phyloP scores from a whole-genome alignment of 2,888 invertebrate species.

The Dexiosoma caninum region DNA sequence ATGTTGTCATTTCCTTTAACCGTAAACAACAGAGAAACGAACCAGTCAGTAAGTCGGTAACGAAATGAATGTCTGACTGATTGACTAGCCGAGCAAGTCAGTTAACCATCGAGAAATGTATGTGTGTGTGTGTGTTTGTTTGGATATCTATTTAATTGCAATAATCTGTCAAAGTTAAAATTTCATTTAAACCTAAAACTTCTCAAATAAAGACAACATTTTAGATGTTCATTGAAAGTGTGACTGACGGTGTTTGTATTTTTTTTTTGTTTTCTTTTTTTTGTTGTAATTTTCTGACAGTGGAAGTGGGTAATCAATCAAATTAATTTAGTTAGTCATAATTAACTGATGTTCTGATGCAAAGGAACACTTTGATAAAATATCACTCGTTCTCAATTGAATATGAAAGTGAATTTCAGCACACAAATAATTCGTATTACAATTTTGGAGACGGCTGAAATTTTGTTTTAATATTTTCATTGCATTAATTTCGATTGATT shows the following conservation, averaged over 20 bases:
- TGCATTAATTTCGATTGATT: too few species aligned
- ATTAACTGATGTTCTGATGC: conserved; percentile 29
- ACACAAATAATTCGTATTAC: too few species aligned
- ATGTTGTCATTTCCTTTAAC: conserved; percentile 54
- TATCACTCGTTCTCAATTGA: too few species aligned
- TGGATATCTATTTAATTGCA: conserved; percentile 56
- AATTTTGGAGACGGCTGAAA: too few species aligned
- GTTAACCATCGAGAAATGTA: conserved; percentile 48
- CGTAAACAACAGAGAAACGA: conserved; percentile 21
- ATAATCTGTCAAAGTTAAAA: conserved; percentile 68
- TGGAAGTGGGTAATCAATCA: conserved; percentile 67
- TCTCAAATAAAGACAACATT: conserved; percentile 7
- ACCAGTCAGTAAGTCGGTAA: conserved; percentile 1
- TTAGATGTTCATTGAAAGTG: neutral
- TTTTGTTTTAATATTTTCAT: too few species aligned
- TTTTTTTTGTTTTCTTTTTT: too few species aligned
- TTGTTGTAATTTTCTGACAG: neutral
- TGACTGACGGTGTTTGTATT: too few species aligned
- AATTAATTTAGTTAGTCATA: conserved; percentile 63
- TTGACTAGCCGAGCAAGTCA: conserved; percentile 2
- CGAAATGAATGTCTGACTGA: neutral
- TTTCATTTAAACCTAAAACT: conserved; percentile 34
- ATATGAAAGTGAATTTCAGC: too few species aligned
- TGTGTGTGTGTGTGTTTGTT: too few species aligned
- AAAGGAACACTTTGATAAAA: neutral